phyloP scores from a whole-genome alignment of 1,140 invertebrate genomes.

The Thalassaphorura encarpata region DNA sequence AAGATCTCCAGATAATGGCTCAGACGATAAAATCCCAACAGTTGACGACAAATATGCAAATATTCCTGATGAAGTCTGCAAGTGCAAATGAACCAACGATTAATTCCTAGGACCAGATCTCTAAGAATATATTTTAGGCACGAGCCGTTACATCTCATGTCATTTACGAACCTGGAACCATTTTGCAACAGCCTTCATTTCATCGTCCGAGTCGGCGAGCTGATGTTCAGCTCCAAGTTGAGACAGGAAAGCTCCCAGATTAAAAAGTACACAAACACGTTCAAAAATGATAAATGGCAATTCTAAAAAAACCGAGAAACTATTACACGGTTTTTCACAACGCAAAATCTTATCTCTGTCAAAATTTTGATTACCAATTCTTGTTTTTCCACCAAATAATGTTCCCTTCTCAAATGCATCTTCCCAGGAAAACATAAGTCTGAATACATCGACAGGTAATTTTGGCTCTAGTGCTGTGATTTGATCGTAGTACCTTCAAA shows the following conservation, averaged over 20 bases:
- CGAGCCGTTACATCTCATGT: neutral
- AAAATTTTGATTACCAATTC: constrained; percentile 61
- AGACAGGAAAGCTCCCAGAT: constrained; percentile 89
- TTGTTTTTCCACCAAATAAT: constrained; percentile 83
- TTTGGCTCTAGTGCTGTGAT: constrained; percentile 80
- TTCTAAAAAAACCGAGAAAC: constrained; percentile 45
- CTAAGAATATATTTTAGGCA: too few relatives aligned
- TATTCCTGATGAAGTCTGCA: constrained; percentile 85
- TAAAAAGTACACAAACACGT: constrained; percentile 90
- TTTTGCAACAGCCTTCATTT: constrained; percentile 87
- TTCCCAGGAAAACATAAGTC: constrained; percentile 97
- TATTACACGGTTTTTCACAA: neutral
- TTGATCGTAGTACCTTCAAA: constrained; percentile 93
- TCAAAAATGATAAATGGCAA: constrained; percentile 80
- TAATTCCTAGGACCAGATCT: constrained; percentile 1
- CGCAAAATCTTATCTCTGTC: neutral
- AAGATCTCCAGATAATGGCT: constrained; percentile 83
- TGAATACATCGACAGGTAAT: constrained; percentile 76
- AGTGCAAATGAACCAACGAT: constrained; percentile 33
- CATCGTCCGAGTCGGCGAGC: constrained; percentile 73
- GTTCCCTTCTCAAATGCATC: constrained; percentile 96
- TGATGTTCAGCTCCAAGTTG: constrained; percentile 74
- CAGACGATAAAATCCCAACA: constrained; percentile 78
- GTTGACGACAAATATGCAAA: constrained; percentile 78
- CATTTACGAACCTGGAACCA: constrained; percentile 61